Conservation (phyloP, 2,888 invertebrate species). For the Hetaerina titia region DNA sequence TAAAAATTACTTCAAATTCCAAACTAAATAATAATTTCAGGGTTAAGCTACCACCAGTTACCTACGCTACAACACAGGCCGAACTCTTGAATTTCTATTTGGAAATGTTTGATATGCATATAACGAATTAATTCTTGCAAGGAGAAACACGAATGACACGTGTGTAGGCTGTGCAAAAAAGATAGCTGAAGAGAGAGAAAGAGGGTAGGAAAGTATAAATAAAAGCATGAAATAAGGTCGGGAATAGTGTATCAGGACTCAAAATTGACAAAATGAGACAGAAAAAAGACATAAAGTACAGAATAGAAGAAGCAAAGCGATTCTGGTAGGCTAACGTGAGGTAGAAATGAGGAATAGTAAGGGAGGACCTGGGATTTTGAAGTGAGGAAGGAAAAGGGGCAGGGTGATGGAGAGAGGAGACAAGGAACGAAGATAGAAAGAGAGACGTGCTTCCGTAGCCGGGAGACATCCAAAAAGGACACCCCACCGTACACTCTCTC, state of each 20-base stretch:
- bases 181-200: not conserved
- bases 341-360: not conserved
- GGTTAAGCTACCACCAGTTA: too few species aligned
- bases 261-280: not conserved
- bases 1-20: too few species aligned
- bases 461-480: conserved; percentile 30
- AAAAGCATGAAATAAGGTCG: not conserved
- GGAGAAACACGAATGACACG: not conserved
- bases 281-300: not conserved
- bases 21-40: too few species aligned
- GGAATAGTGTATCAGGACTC: not conserved
- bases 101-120: too few species aligned
- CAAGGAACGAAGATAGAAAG: not conserved
- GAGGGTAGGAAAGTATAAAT: too few species aligned
- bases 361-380: not conserved
- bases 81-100: too few species aligned
- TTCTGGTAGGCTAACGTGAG: not conserved
- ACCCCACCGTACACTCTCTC: not conserved
- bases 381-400: not conserved
- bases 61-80: too few species aligned
- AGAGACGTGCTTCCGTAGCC: conserved; percentile 39
- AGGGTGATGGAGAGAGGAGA: not conserved
- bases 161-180: not conserved
- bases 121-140: too few species aligned
- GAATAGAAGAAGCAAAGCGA: not conserved